Base-by-base conservation (phyloP, 2,797 vertebrate species). In the Neosilurus mollespiculum region DNA sequence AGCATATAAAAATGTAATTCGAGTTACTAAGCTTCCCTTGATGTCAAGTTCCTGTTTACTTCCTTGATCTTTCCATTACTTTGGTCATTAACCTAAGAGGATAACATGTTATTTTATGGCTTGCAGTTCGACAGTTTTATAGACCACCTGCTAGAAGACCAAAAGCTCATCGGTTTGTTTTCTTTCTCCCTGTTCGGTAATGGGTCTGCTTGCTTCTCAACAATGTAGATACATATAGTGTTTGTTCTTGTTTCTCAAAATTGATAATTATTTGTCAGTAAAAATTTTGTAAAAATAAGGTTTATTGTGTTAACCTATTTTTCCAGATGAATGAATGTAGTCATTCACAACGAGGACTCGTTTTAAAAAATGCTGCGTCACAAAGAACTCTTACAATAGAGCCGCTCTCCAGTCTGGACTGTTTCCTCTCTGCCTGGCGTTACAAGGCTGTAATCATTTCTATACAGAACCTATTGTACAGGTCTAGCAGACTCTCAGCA, bases 291-390 rank as follows among this genome's bases (percentile, higher is more conserved):
- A 5, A 18, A 67, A 37, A 37, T 3, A 12, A 12, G 22, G 20
- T 10, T 62, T 8, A 64, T 49, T 64, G 1, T 73, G 15, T 26
- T 54, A 4, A 53, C 16, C 8, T 73, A 12, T 54, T 85, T 84
- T 83, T 78, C 86, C 22, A 90, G 88, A 43, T 43, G 43, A 43
- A 8, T 43, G 90, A 93, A 92, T 92, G 91, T 85, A 80, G 83
- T 76, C 78, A 58, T 77, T 69, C 0, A 92, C 91, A 93, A 93
- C 91, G 90, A 85, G 61, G 84, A 67, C 79, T 88, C 88, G 89
- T 93, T 95, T 92, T 92, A 89, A 93, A 93, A 92, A 88, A 1
- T 91, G 92, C 92, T 91, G 91, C 81, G 87, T 94, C 92, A 94
- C 91, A 91, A 92, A 91, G 90, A 86, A n/a, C 77, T 83, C 81